These are phyloP conservation scores for Cotesia vestalis DNA, from an alignment of 1,140 invertebrate genomes.

Conservation along the genomic window DNA sequence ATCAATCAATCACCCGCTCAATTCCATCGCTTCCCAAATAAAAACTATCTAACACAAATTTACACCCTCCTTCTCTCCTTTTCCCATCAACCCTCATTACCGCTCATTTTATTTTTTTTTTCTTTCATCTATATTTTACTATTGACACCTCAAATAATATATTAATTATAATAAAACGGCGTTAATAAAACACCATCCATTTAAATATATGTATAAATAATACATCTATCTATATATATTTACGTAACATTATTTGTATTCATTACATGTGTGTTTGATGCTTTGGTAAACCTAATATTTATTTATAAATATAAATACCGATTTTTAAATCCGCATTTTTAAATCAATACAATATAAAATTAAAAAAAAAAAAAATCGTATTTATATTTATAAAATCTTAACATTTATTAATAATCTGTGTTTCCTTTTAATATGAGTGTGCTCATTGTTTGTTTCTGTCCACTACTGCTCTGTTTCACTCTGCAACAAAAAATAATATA, in stretches of 20 bases:
- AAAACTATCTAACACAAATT: constrained; percentile 2
- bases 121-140: constrained; percentile 3
- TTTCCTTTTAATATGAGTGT: constrained; percentile 60
- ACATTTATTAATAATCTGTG: constrained; percentile 34
- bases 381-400: constrained; percentile 33
- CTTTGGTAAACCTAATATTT: constrained; percentile 26
- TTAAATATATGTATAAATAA: constrained; percentile 24
- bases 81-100: neutral
- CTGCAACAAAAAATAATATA: constrained; percentile 42
- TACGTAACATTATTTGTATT: constrained; percentile 32
- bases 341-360: neutral
- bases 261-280: constrained; percentile 32
- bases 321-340: constrained; percentile 4
- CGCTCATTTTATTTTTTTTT: constrained; percentile 11
- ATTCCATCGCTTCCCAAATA: neutral
- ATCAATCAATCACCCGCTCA: neutral
- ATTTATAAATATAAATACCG: constrained; percentile 37
- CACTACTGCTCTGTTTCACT: constrained; percentile 61
- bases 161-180: constrained; percentile 20
- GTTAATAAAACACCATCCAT: constrained; percentile 29
- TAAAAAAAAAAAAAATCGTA: constrained; percentile 14
- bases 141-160: neutral
- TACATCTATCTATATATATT: constrained; percentile 7
- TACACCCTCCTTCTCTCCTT: too few species aligned
- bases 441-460: constrained; percentile 64